phyloP scores from a whole-genome alignment of 2,888 invertebrate species.

The Ophioninae sp. region DNA sequence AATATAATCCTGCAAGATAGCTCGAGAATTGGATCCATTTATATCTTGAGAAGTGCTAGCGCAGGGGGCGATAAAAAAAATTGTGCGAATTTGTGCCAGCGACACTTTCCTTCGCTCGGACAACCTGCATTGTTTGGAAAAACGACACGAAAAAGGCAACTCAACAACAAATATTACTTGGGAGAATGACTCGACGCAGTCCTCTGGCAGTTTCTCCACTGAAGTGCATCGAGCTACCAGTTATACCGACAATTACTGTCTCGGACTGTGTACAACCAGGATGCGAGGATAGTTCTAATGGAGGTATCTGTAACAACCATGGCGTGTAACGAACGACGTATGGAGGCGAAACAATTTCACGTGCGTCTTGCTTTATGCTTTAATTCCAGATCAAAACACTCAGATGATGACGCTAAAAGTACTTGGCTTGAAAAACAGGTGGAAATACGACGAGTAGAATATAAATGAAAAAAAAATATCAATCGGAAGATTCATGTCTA shows the following conservation, averaged over 20 bases:
- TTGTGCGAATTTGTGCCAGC: conserved; percentile 38
- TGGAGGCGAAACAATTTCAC: conserved; percentile 42
- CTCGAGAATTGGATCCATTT: conserved; percentile 47
- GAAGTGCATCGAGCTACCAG: conserved; percentile 8
- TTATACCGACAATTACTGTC: conserved; percentile 13
- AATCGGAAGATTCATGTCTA: background rate
- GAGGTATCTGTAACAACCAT: conserved; percentile 41
- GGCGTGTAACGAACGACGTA: conserved; percentile 41
- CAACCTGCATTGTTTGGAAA: conserved; percentile 40
- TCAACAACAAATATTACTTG: conserved; percentile 43
- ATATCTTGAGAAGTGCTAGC: conserved; percentile 17
- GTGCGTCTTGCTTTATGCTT: conserved; percentile 33
- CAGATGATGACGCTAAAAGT: conserved; percentile 11
- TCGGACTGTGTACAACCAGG: conserved; percentile 23
- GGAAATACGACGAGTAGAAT: conserved; percentile 10
- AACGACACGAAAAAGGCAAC: conserved; percentile 7
- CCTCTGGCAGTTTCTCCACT: background rate
- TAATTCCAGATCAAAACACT: conserved; percentile 12
- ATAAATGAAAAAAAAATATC: conserved; percentile 1
- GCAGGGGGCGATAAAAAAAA: conserved; percentile 19
- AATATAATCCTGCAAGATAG: conserved; percentile 19
- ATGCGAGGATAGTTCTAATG: conserved; percentile 19
- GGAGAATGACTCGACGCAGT: conserved; percentile 5
- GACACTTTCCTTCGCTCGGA: conserved; percentile 31
- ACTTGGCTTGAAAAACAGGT: conserved; percentile 45